These are phyloP conservation scores for chimpanzee (Pan troglodytes) DNA, from an alignment of 2,113 vertebrate genomes.

Conservation along the genomic window DNA sequence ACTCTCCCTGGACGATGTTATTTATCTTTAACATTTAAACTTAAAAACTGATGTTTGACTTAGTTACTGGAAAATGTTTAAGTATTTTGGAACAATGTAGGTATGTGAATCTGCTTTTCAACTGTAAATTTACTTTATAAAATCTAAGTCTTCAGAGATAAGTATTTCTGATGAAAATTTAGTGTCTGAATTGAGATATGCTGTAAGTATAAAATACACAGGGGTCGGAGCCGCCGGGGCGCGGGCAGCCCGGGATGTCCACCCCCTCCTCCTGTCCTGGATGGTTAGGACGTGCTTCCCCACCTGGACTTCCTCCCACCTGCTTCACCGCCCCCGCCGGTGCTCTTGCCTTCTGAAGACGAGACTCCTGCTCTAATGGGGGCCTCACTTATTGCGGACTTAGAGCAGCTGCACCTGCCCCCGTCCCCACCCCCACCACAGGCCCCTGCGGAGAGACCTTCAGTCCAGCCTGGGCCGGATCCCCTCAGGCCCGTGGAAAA, in stretches of 20 bases:
- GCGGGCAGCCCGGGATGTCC: slow-evolving; percentile 53
- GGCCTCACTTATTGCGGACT: slow-evolving; percentile 46
- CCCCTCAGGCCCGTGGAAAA: slow-evolving; percentile 27
- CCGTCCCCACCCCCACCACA: slow-evolving; percentile 4
- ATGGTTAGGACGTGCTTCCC: neutral
- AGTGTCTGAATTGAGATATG: neutral
- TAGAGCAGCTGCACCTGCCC: slow-evolving; percentile 78
- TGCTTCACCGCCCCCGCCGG: slow-evolving; percentile 55
- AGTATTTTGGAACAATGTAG: neutral
- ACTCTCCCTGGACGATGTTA: neutral
- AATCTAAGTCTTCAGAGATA: slow-evolving; percentile 20
- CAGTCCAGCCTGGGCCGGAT: fast-evolving
- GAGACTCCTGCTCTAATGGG: fast-evolving
- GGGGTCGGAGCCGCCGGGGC: too few relatives aligned
- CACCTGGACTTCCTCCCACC: slow-evolving; percentile 62
- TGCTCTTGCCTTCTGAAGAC: neutral
- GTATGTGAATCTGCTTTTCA: slow-evolving; percentile 24
- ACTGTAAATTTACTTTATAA: neutral
- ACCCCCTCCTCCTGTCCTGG: neutral
- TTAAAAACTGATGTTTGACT: slow-evolving; percentile 24
- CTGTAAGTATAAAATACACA: neutral
- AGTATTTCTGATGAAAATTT: slow-evolving; percentile 24
- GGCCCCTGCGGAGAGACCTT: neutral
- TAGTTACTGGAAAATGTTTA: slow-evolving; percentile 19
- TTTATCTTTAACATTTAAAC: slow-evolving; percentile 20